Evolutionary conservation across 1,140 invertebrate species (phyloP).

Genomic region (Nixonia krombeini): DNA sequence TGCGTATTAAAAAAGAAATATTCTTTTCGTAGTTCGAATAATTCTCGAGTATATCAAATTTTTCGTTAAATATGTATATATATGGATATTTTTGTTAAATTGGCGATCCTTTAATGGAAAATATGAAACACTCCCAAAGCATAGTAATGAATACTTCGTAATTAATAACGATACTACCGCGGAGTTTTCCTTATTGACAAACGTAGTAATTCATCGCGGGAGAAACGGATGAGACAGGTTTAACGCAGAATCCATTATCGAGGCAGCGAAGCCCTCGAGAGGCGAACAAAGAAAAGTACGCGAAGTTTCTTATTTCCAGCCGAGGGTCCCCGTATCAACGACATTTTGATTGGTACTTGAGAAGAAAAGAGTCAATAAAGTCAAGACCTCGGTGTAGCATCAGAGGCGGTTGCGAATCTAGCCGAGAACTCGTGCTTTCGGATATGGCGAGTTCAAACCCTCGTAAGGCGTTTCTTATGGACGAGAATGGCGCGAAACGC

Average conservation of each 20-base stretch:
- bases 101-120: too few relatives aligned
- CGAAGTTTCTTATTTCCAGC: constrained; percentile 29
- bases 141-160: too few relatives aligned
- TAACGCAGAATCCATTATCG: constrained; percentile 24
- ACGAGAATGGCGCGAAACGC: too few relatives aligned
- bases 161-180: too few relatives aligned
- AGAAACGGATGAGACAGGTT: constrained; percentile 9
- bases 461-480: too few relatives aligned
- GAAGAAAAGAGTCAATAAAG: constrained; percentile 55
- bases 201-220: constrained; percentile 18
- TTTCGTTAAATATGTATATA: too few relatives aligned
- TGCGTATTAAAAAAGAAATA: too few relatives aligned
- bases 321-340: constrained; percentile 39
- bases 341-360: constrained; percentile 55
- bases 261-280: constrained; percentile 9
- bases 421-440: too few relatives aligned
- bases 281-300: constrained; percentile 24
- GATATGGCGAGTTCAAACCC: constrained; percentile 13
- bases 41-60: too few relatives aligned
- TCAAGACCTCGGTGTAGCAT: constrained; percentile 13
- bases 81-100: too few relatives aligned
- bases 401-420: constrained; percentile 3
- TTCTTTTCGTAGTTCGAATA: too few relatives aligned
- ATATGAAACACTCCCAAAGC: too few relatives aligned
- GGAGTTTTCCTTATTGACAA: constrained; percentile 17